Evolutionary conservation across 2,113 vertebrate genomes (phyloP), one percentile per base, ranked within the genome.

Genomic region (Tympanuchus pallidicinctus): DNA sequence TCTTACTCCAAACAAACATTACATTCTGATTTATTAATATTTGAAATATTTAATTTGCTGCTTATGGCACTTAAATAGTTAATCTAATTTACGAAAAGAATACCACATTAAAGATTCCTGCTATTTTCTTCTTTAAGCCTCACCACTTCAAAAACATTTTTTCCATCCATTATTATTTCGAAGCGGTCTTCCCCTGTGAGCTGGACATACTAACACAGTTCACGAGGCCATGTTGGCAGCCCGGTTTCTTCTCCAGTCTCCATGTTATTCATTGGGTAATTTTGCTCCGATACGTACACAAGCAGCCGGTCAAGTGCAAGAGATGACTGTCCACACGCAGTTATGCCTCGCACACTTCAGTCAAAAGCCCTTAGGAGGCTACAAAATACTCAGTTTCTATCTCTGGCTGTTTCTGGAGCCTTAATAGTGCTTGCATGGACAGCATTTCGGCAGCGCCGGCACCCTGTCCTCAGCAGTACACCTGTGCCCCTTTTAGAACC

Each of bases 401-500:
- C 43, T 5, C 54, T n/a, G 43, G 6, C n/a, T 27, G 1, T 25
- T 45, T 72, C 64, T 69, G 2, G 16, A 70, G 28, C 3, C 12
- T 43, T 18, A 0, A 0, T 0, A 13, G 0, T 3, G 73, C 80
- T 66, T 47, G 4, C 2, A 13, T 11, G 10, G 34, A 0, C 20
- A 19, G 2, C 2, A 0, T 16, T 64, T 34, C 15, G 21, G 34
- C 63, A 38, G 71, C 74, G 11, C 48, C 0, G 4, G 22, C 1
- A 8, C 2, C 32, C 82, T 27, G 48, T 9, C 25, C 66, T 48
- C 2, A 47, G 50, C 43, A 17, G 27, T n/a, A 73, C 86, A 92
- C 93, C 84, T 94, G 90, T 28, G 42, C 38, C 80, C 36, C 64
- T 60, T 34, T 2, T 2, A 67, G 42, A n/a, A 77, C 47, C 20